A percentile compares a stretch with the other conserved stretches of the same genome.
These are phyloP conservation scores for Drosophila percnosoma DNA, from an alignment of 2,888 invertebrate genomes.

Conservation along the genomic window DNA sequence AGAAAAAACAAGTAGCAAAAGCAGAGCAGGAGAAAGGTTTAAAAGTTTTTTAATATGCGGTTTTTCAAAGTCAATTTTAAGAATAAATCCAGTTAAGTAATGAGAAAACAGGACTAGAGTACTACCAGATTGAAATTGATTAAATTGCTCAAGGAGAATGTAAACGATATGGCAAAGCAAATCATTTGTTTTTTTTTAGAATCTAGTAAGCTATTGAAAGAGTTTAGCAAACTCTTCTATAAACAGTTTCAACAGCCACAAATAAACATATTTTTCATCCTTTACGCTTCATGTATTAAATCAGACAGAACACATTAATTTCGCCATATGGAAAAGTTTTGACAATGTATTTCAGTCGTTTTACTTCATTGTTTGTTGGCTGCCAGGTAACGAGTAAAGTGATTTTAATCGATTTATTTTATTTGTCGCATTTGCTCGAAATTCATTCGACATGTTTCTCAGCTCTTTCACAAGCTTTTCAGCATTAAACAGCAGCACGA, in stretches of 20 bases:
- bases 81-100: slow-evolving; percentile 1
- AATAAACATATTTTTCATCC: neutral
- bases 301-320: neutral
- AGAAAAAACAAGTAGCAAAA: slow-evolving; percentile 1
- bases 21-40: slow-evolving; percentile 5
- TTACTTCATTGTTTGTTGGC: slow-evolving; percentile 1
- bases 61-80: slow-evolving; percentile 4
- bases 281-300: neutral
- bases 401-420: slow-evolving; percentile 67
- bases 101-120: neutral
- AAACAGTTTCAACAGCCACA: neutral
- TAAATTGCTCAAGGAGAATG: neutral
- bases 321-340: slow-evolving; percentile 8
- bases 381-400: slow-evolving; percentile 60
- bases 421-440: slow-evolving; percentile 30
- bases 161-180: neutral
- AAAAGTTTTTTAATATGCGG: slow-evolving; percentile 21
- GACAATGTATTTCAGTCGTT: neutral
- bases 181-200: accelerated
- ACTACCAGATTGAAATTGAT: neutral
- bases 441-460: slow-evolving; percentile 61
- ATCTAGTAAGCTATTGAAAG: neutral
- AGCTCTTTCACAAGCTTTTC: slow-evolving; percentile 61
- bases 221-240: neutral
- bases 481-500: slow-evolving; percentile 76